These are phyloP conservation scores for Odontamblyopus rebecca DNA, from an alignment of 2,797 vertebrate genomes.

Conservation along the genomic window DNA sequence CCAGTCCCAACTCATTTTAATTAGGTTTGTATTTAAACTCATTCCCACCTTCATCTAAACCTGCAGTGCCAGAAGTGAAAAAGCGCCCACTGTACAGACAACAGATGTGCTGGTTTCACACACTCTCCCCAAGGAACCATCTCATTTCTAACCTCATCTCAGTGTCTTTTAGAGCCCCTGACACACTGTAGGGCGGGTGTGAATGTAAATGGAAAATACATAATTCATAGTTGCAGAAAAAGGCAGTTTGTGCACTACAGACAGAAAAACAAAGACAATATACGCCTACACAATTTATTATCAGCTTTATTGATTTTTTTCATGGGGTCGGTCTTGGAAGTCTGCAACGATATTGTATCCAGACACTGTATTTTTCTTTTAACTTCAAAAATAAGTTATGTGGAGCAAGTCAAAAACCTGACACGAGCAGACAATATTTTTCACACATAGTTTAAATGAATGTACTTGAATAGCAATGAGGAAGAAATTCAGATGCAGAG, in stretches of 20 bases:
- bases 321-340: conserved; percentile 26
- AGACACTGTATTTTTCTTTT: conserved; percentile 48
- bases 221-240: conserved; percentile 68
- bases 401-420: conserved; percentile 41
- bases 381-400: conserved; percentile 56
- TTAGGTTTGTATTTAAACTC: conserved; percentile 50
- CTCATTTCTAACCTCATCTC: conserved; percentile 65
- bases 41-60: conserved; percentile 52
- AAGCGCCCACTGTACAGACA: conserved; percentile 52
- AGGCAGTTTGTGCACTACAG: conserved; percentile 30
- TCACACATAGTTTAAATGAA: conserved; percentile 43
- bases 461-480: conserved; percentile 66
- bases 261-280: conserved; percentile 55
- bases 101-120: conserved; percentile 48
- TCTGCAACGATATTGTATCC: conserved; percentile 56
- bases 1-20: background rate
- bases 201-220: conserved; percentile 74
- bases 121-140: conserved; percentile 52
- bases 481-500: conserved; percentile 49
- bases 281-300: conserved; percentile 59
- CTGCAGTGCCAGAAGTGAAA: conserved; percentile 47
- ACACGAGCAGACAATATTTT: conserved; percentile 45
- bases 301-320: conserved; percentile 67
- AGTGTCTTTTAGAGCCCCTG: conserved; percentile 58
- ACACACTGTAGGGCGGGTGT: conserved; percentile 60